Evolutionary conservation across 2,797 vertebrate species (phyloP).

Genomic region (Dallia pectoralis): DNA sequence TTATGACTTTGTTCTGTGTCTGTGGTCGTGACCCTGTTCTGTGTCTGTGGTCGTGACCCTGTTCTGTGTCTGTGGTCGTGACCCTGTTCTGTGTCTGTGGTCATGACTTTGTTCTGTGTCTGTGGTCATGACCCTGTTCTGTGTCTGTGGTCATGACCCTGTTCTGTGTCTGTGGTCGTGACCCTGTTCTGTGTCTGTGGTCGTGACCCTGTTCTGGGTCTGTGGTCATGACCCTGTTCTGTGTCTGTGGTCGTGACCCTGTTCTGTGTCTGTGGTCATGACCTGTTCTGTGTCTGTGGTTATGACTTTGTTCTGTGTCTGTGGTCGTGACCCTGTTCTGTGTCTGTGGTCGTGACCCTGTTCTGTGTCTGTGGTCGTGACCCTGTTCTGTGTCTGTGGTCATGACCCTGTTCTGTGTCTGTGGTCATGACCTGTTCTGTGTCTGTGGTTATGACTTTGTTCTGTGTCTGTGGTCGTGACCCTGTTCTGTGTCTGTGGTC

Average conservation of each 20-base stretch:
- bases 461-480: no score
- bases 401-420: slow-evolving; percentile 11
- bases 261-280: no score
- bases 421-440: no score
- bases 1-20: slow-evolving; percentile 11
- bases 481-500: not conserved
- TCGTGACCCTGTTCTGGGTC: slow-evolving; percentile 1
- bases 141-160: slow-evolving; percentile 5
- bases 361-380: no score
- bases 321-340: no score
- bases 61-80: slow-evolving; percentile 11
- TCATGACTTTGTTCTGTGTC: no score
- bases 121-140: slow-evolving; percentile 6
- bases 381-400: no score
- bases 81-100: slow-evolving; percentile 12
- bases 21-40: no score
- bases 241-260: slow-evolving; percentile 5
- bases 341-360: slow-evolving; percentile 2
- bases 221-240: slow-evolving; percentile 6
- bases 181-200: no score
- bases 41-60: not conserved
- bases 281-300: no score
- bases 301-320: slow-evolving; percentile 11
- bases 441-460: slow-evolving; percentile 2
- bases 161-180: no score